Evolutionary conservation across 1,140 invertebrate genomes (phyloP), one percentile per base, ranked within the genome.

Genomic region (Diploscapter pachys): DNA sequence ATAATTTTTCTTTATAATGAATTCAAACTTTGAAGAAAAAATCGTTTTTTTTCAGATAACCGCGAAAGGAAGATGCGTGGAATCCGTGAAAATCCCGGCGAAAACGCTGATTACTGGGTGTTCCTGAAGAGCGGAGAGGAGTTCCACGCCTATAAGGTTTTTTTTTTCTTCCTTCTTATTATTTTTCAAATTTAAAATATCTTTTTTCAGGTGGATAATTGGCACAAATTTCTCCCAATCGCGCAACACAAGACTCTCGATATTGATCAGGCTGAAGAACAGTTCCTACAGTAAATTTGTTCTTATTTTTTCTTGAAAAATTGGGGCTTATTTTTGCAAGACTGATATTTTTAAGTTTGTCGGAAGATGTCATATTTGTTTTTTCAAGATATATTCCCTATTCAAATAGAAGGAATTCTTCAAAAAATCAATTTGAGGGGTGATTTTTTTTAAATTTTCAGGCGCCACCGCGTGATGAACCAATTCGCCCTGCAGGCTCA

Each of bases 401-500:
- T 31, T 31, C 31, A 31, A 31, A 31, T 31, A 31, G 31, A 31
- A 31, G 31, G 31, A 31, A 31, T 31, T 31, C 31, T 31, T 31
- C 31, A 31, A 31, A 31, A 31, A 31, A 31, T 31, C 31, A 31
- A 31, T 31, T 31, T 31, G 31, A 31, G 31, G 31, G 31, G 31
- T 31, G 52, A 68, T 11, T 11, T 48, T 73, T 49, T 68, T 69
- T 5, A 5, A 31, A 5, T 5, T 73, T 75, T 76, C 63, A 77
- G 75, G 11, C 74, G 83, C 9, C 77, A 79, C 61, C 80, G 80
- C 71, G 84, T 85, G 11, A 80, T 85, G 71, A 85, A 85, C 74
- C 84, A 85, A 54, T 85, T 85, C 75, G 83, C 83, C 31, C 63
- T 85, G 56, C 84, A 85, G 76, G 82, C 84, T 4, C 78, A 84